Conservation (phyloP, 2,113 vertebrate genomes). For the Microtus pennsylvanicus region DNA sequence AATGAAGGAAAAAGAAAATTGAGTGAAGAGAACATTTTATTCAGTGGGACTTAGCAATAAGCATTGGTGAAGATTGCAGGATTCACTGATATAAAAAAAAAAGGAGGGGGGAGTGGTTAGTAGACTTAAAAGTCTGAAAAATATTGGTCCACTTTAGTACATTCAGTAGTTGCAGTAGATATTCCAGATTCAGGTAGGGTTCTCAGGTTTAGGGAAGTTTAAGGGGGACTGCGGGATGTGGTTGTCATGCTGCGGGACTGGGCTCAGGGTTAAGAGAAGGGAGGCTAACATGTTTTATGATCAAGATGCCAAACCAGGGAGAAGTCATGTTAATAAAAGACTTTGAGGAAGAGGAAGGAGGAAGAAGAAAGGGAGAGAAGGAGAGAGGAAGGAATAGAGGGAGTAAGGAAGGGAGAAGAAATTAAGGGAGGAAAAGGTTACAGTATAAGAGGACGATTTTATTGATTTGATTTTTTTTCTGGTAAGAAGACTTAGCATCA, state of each 20-base stretch:
- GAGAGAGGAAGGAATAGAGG: neutral
- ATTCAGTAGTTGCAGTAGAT: neutral
- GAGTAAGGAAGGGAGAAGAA: neutral
- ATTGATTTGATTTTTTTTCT: neutral
- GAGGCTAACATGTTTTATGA: neutral
- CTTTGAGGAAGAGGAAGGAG: neutral
- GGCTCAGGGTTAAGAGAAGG: neutral
- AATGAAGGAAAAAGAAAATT: neutral
- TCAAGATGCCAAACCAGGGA: neutral
- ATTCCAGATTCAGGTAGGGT: neutral
- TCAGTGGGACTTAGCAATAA: neutral
- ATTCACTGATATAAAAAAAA: neutral
- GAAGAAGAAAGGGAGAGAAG: neutral
- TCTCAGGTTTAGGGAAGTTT: neutral
- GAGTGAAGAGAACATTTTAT: neutral
- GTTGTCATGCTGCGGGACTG: neutral
- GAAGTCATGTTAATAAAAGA: neutral
- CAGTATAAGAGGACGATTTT: neutral
- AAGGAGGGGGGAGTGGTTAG: neutral
- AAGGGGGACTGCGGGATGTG: too few species aligned
- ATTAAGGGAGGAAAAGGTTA: neutral
- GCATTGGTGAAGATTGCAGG: fast-evolving
- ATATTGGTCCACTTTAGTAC: neutral
- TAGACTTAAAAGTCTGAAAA: neutral
- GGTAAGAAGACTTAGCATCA: neutral